These are phyloP conservation scores for Diorhabda carinulata DNA, from an alignment of 1,140 invertebrate genomes.

Conservation along the genomic window DNA sequence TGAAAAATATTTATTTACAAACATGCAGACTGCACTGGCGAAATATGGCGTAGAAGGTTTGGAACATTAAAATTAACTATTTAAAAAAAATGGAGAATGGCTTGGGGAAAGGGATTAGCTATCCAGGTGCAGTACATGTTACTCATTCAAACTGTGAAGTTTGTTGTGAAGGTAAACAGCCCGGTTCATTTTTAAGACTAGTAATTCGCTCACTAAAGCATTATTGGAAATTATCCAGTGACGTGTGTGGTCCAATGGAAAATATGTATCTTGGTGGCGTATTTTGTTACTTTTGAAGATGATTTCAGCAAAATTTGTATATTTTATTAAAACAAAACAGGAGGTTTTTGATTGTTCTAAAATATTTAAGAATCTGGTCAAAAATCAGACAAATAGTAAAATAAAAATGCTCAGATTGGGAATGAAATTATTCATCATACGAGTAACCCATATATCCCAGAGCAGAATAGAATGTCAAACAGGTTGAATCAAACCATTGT, in stretches of 20 bases:
- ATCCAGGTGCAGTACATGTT: conserved; percentile 5
- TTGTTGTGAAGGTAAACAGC: conserved; percentile 42
- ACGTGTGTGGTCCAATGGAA: conserved; percentile 6
- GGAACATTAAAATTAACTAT: conserved; percentile 34
- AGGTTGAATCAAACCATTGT: no score
- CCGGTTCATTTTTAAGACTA: conserved; percentile 33
- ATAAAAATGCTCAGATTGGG: conserved; percentile 24
- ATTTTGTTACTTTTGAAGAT: not conserved
- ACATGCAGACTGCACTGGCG: no score
- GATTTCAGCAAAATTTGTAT: no score
- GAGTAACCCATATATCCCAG: no score
- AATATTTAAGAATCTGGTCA: not conserved
- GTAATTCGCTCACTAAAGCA: conserved; percentile 26
- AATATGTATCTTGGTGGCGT: conserved; percentile 6
- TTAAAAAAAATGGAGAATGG: conserved; percentile 29
- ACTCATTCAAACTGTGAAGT: conserved; percentile 29
- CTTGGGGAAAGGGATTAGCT: conserved; percentile 20
- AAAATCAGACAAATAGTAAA: conserved; percentile 1
- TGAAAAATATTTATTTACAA: no score
- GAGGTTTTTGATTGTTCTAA: not conserved
- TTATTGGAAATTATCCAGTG: conserved; percentile 25
- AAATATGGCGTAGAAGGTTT: conserved; percentile 32
- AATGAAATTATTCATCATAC: no score
- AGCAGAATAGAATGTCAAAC: no score
- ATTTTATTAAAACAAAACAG: not conserved